Evolutionary conservation across 2,113 vertebrate species (phyloP).

Genomic region (Dendropsophus ebraccatus): DNA sequence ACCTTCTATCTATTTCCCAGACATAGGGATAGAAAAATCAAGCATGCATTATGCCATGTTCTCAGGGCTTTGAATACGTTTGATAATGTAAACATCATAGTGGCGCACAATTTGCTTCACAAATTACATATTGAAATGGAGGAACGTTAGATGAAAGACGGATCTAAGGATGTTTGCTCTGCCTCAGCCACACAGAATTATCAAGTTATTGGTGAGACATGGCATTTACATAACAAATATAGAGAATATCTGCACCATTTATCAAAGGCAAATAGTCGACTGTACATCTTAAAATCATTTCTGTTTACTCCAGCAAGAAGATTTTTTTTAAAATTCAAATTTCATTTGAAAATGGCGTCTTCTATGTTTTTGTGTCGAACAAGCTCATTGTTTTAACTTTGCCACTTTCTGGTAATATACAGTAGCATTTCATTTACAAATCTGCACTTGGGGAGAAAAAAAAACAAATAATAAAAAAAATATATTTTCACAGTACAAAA

Average conservation of each 20-base stretch:
- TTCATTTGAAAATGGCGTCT: no score
- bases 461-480: no score
- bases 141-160: constrained; percentile 3
- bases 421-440: no score
- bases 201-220: neutral
- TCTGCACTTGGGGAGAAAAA: no score
- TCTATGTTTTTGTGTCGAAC: no score
- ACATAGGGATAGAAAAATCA: constrained; percentile 23
- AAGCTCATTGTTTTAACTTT: no score
- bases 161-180: constrained; percentile 8
- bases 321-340: no score
- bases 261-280: neutral
- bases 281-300: neutral
- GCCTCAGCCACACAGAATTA: neutral
- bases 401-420: no score
- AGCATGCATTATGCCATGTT: neutral
- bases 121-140: constrained; percentile 35
- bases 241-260: neutral
- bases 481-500: no score
- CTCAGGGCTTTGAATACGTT: constrained; percentile 19
- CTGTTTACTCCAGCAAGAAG: neutral
- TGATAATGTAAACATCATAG: constrained; percentile 45
- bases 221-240: constrained; percentile 8
- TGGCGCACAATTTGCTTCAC: constrained; percentile 24
- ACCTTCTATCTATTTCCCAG: neutral